Evolutionary conservation across 2,113 vertebrate genomes (phyloP).

Genomic region (Pomatostomus ruficeps): DNA sequence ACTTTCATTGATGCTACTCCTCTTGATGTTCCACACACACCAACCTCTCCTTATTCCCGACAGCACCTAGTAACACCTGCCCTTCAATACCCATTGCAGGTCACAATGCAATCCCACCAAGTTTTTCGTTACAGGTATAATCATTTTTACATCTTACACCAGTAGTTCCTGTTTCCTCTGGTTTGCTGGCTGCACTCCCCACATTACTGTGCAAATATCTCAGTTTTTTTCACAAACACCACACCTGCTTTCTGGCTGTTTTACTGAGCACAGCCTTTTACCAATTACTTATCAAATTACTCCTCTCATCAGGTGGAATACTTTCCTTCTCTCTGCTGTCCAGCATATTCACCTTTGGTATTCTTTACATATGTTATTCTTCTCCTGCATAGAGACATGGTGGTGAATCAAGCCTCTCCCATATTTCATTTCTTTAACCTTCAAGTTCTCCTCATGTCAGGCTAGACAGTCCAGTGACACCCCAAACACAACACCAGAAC

Average conservation of each 20-base stretch:
- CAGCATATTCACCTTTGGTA: not conserved
- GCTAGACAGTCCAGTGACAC: not conserved
- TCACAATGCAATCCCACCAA: not conserved
- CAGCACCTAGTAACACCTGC: not conserved
- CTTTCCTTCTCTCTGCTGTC: not conserved
- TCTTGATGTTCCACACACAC: not conserved
- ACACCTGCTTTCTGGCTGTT: constrained; percentile 13
- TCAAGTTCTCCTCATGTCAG: not conserved
- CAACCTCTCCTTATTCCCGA: not conserved
- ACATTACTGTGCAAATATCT: not conserved
- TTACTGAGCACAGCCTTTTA: not conserved
- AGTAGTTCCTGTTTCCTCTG: constrained; percentile 48
- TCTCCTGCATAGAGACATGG: not conserved
- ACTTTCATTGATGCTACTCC: not conserved
- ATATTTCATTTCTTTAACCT: not conserved
- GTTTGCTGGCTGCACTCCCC: constrained; percentile 17
- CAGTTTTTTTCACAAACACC: not conserved
- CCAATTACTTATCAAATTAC: constrained; percentile 43
- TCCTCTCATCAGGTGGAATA: not conserved
- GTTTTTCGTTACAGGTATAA: not conserved
- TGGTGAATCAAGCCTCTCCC: not conserved
- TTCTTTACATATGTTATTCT: not conserved
- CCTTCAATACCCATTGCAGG: not conserved
- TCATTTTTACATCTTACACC: not conserved
- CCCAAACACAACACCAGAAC: not conserved